Percentiles rank a stretch among this genome's conserved stretches.
These are phyloP conservation scores for Tetraodon nigroviridis DNA, from an alignment of 2,113 vertebrate genomes.

Conservation along the genomic window DNA sequence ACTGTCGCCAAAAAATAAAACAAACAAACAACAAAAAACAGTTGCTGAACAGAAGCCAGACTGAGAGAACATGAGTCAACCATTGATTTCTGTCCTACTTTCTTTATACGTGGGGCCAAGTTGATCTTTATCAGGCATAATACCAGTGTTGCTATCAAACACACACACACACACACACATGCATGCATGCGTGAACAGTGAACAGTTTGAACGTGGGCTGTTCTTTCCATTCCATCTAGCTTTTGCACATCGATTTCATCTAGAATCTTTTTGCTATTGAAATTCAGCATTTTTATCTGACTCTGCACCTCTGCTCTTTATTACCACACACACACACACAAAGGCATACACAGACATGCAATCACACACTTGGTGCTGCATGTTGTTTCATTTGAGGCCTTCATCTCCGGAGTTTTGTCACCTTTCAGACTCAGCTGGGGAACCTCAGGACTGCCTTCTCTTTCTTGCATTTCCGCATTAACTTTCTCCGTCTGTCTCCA, in stretches of 20 bases:
- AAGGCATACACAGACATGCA: constrained; percentile 10
- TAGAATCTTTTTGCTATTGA: constrained; percentile 50
- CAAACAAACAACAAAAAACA: neutral
- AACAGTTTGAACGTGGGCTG: constrained; percentile 65
- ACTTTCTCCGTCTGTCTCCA: constrained; percentile 42
- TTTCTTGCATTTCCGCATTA: constrained; percentile 44
- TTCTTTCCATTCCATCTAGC: constrained; percentile 68
- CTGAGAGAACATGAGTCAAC: constrained; percentile 26
- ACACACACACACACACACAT: constrained; percentile 29
- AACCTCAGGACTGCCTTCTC: constrained; percentile 31
- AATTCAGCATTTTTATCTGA: constrained; percentile 65
- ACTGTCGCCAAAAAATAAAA: neutral
- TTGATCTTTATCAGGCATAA: constrained; percentile 47
- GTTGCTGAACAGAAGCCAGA: neutral
- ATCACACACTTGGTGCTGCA: constrained; percentile 10
- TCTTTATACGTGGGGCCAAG: constrained; percentile 47
- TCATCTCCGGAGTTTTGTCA: constrained; percentile 18
- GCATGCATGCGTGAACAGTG: constrained; percentile 40
- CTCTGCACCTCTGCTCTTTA: constrained; percentile 39
- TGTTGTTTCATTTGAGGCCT: constrained; percentile 40
- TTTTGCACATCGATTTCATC: constrained; percentile 66
- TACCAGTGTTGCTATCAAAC: neutral
- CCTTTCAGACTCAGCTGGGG: constrained; percentile 39
- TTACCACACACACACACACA: constrained; percentile 22
- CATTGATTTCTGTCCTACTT: constrained; percentile 45